phyloP scores from a whole-genome alignment of 2,888 invertebrate species.

The Corbicula japonica region DNA sequence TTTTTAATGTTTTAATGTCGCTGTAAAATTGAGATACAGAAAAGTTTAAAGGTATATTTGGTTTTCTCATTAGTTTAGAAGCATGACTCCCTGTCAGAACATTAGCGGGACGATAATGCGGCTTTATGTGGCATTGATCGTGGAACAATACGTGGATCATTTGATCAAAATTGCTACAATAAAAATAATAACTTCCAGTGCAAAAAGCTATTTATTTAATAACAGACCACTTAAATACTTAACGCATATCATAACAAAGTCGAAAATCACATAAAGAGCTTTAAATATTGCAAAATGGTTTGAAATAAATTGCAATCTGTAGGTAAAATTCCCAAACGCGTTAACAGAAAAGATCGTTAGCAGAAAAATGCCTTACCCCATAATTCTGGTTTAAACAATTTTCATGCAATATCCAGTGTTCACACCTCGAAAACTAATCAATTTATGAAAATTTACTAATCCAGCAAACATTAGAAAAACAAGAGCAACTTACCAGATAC shows the following conservation, averaged over 20 bases:
- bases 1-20: too few species aligned
- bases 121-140: conserved; percentile 29
- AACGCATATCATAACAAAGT: too few species aligned
- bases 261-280: too few species aligned
- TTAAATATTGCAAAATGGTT: too few species aligned
- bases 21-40: too few species aligned
- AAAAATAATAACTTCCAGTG: conserved; percentile 30
- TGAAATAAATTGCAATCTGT: too few species aligned
- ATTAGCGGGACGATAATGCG: conserved; percentile 28
- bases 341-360: too few species aligned
- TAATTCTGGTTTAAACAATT: too few species aligned
- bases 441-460: conserved; percentile 15
- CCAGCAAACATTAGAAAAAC: not conserved
- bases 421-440: not conserved
- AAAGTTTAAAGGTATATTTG: not conserved
- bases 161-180: conserved; percentile 40
- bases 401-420: not conserved
- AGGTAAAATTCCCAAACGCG: too few species aligned
- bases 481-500: conserved; percentile 26
- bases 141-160: conserved; percentile 33
- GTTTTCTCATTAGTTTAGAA: conserved; percentile 19
- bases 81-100: conserved; percentile 14
- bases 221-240: too few species aligned
- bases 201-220: conserved; percentile 34
- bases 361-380: conserved; percentile 20